phyloP scores from a whole-genome alignment of 1,140 invertebrate species.

The Drosophila virilis region DNA sequence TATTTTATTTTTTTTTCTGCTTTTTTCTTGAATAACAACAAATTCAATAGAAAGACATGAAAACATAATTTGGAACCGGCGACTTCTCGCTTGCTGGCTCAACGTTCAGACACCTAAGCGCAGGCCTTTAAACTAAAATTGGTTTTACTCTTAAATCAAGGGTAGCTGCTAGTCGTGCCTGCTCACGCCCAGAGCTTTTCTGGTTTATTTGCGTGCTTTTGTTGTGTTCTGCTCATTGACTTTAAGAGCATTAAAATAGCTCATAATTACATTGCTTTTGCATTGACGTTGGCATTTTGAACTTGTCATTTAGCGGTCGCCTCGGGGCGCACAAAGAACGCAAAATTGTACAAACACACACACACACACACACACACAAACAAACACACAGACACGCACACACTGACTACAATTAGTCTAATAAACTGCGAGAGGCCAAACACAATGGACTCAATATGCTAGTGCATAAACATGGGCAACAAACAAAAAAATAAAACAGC shows the following conservation, averaged over 20 bases:
- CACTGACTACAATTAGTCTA: conserved; percentile 62
- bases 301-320: conserved; percentile 69
- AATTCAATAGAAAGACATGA: too few relatives aligned
- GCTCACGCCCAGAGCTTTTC: too few relatives aligned
- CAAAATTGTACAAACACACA: conserved; percentile 38
- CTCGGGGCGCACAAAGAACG: conserved; percentile 53
- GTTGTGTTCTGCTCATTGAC: conserved; percentile 31
- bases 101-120: too few relatives aligned
- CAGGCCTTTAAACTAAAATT: too few relatives aligned
- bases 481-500: conserved; percentile 7
- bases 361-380: conserved; percentile 4
- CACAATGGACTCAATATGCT: conserved; percentile 20
- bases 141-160: not conserved
- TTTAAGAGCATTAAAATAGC: conserved; percentile 79
- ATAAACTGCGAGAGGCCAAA: conserved; percentile 67
- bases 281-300: conserved; percentile 58
- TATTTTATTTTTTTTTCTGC: too few relatives aligned
- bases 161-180: not conserved
- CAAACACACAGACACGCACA: conserved; percentile 8
- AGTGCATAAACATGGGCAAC: conserved; percentile 29
- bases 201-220: conserved; percentile 33
- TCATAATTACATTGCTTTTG: conserved; percentile 72
- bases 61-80: too few relatives aligned
- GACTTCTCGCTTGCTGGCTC: too few relatives aligned
- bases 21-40: too few relatives aligned